Percentiles rank a stretch among this genome's conserved stretches.
Evolutionary conservation across 2,113 vertebrate genomes (phyloP).

Genomic region (Oophaga pumilio): DNA sequence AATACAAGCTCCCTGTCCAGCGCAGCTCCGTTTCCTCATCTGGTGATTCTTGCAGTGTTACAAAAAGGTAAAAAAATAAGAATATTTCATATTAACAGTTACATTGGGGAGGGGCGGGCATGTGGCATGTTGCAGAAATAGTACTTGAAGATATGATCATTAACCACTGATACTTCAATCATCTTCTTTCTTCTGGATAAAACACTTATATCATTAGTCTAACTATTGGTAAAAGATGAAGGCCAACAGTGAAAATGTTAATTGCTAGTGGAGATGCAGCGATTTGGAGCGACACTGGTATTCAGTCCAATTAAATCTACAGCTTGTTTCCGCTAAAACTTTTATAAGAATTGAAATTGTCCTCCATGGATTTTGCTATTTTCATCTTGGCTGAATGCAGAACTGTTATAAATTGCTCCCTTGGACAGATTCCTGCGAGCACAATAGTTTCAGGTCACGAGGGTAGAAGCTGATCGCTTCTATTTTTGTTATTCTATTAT

Average conservation of each 20-base stretch:
- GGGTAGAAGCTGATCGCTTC: neutral
- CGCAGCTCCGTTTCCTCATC: too few relatives aligned
- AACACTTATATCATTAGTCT: neutral
- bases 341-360: neutral
- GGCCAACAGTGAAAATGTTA: neutral
- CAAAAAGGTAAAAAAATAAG: too few relatives aligned
- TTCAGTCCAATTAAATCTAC: neutral
- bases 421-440: neutral
- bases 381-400: neutral
- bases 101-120: too few relatives aligned
- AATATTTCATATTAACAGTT: too few relatives aligned
- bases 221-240: neutral
- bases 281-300: neutral
- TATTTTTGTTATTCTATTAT: neutral
- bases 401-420: neutral
- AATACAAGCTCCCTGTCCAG: too few relatives aligned
- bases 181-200: too few relatives aligned
- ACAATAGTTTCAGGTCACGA: neutral
- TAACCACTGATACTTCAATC: too few relatives aligned
- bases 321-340: conserved; percentile 1
- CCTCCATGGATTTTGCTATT: conserved; percentile 12
- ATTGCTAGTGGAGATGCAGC: neutral
- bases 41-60: too few relatives aligned
- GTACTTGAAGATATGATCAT: too few relatives aligned
- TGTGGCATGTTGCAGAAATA: too few relatives aligned